A percentile compares a stretch with the other conserved stretches of the same genome.
Evolutionary conservation across 2,113 vertebrate genomes (phyloP).

Genomic region (Felis chaus): DNA sequence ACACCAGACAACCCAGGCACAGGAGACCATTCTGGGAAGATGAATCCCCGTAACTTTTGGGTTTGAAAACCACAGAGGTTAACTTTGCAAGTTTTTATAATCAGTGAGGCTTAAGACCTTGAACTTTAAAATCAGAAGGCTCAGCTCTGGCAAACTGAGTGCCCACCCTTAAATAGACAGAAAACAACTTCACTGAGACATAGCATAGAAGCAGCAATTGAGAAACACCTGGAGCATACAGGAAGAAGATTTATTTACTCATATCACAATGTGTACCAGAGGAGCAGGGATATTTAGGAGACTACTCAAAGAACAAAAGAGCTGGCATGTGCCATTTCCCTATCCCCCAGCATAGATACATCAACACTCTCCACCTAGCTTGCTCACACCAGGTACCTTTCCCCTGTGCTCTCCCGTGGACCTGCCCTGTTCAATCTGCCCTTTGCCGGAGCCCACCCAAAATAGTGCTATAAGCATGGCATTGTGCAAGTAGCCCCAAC

Average conservation of each 20-base stretch:
- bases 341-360: neutral
- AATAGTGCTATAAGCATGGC: neutral
- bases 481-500: neutral
- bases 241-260: neutral
- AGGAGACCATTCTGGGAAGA: neutral
- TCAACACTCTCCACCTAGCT: neutral
- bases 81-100: neutral
- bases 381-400: neutral
- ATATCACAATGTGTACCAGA: neutral
- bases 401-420: neutral
- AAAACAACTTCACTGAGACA: neutral
- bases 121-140: neutral
- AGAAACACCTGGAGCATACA: neutral
- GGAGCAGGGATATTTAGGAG: neutral
- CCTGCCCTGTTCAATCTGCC: neutral
- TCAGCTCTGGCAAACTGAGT: neutral
- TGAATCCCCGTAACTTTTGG: neutral
- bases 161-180: neutral
- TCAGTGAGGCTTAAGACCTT: neutral
- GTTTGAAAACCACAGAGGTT: neutral
- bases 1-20: neutral
- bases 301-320: neutral
- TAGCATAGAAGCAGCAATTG: neutral
- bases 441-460: neutral
- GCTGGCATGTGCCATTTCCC: neutral